phyloP scores from a whole-genome alignment of 2,113 vertebrate genomes.

The Myrmophylax atrothorax region DNA sequence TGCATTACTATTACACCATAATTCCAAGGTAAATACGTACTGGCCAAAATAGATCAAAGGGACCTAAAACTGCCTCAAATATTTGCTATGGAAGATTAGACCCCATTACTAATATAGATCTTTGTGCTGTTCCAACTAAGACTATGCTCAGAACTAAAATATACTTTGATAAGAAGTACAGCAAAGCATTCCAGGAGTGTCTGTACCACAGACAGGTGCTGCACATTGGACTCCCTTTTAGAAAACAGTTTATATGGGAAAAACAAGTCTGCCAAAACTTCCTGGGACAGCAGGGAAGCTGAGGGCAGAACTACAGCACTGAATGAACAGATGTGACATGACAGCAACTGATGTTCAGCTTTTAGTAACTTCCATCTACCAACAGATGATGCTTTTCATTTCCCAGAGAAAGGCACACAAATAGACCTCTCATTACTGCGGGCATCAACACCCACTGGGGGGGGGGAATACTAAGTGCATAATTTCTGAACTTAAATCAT shows the following conservation, averaged over 20 bases:
- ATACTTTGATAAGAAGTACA: background rate
- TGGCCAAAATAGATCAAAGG: background rate
- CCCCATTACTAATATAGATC: background rate
- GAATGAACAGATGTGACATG: background rate
- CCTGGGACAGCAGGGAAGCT: background rate
- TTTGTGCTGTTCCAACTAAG: background rate
- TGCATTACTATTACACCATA: background rate
- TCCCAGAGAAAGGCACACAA: background rate
- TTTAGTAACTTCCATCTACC: background rate
- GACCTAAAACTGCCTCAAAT: background rate
- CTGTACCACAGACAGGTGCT: background rate
- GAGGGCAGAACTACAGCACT: background rate
- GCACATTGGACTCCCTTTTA: fast-evolving
- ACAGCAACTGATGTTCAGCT: background rate
- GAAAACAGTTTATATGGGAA: background rate
- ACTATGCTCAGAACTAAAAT: background rate
- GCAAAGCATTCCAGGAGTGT: background rate
- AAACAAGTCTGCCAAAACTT: background rate
- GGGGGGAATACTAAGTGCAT: background rate
- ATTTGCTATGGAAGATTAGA: background rate
- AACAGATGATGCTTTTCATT: background rate
- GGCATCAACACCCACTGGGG: background rate
- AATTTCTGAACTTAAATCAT: background rate
- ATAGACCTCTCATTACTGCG: background rate
- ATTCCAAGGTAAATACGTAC: background rate